Conservation (phyloP, 2,113 vertebrate genomes). For the Oreamnos americanus region DNA sequence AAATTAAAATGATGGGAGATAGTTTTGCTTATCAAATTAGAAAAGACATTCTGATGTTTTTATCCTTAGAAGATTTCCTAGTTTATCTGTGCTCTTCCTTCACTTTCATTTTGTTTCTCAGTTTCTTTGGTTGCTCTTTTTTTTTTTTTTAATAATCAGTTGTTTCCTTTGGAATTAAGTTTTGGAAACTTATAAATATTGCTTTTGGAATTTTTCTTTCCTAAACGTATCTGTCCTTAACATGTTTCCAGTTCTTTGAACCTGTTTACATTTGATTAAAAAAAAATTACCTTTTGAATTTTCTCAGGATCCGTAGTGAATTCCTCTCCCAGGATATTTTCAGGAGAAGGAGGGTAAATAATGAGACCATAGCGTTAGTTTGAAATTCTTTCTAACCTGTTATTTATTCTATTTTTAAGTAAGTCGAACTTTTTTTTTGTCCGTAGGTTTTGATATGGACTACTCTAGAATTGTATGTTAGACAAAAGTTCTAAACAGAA, state of each 20-base stretch:
- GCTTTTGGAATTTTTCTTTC: neutral
- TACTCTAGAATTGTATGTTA: neutral
- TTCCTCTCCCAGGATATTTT: neutral
- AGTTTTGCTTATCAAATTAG: constrained; percentile 10
- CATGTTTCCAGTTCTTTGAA: neutral
- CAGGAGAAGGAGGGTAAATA: neutral
- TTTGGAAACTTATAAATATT: neutral
- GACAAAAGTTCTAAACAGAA: neutral
- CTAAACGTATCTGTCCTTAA: neutral
- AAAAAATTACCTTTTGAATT: neutral
- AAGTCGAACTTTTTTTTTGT: neutral
- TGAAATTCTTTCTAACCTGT: neutral
- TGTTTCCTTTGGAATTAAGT: neutral
- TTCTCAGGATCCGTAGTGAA: neutral
- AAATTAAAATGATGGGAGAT: constrained; percentile 7
- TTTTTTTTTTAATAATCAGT: neutral
- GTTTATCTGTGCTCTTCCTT: neutral
- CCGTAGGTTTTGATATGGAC: neutral
- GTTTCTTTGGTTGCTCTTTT: neutral
- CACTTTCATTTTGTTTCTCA: neutral
- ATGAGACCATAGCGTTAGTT: neutral
- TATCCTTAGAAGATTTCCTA: neutral
- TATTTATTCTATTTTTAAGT: neutral
- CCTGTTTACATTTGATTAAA: neutral
- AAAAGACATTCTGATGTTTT: neutral